Percentiles rank a stretch among this genome's conserved stretches.
Evolutionary conservation across 1,140 invertebrate genomes (phyloP).

Genomic region (Linepithema humile): DNA sequence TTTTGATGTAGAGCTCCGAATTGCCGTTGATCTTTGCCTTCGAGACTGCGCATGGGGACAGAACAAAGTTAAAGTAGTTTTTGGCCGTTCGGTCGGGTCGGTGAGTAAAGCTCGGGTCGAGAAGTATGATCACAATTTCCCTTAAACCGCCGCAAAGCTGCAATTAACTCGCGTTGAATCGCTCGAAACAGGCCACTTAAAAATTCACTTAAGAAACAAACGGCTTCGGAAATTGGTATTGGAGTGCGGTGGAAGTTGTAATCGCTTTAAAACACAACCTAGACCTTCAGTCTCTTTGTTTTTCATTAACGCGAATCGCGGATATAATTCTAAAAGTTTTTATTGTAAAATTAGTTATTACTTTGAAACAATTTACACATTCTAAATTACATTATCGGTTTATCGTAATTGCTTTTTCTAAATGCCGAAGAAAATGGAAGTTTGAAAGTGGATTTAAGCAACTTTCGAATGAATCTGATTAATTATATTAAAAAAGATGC

Average conservation of each 20-base stretch:
- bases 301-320: background rate
- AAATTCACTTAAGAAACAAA: conserved; percentile 37
- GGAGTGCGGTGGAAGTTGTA: background rate
- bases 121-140: conserved; percentile 38
- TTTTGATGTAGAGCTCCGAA: conserved; percentile 93
- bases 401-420: too few relatives aligned
- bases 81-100: background rate
- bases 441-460: too few relatives aligned
- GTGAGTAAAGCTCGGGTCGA: conserved; percentile 29
- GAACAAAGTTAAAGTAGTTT: conserved; percentile 58
- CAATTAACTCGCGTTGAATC: conserved; percentile 39
- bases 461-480: background rate
- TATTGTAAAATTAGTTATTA: background rate
- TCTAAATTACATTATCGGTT: too few relatives aligned
- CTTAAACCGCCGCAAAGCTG: conserved; percentile 37
- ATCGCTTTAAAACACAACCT: conserved; percentile 6
- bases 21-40: conserved; percentile 94
- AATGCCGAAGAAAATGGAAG: background rate
- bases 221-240: background rate
- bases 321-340: background rate
- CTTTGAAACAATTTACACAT: background rate
- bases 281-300: background rate
- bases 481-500: background rate
- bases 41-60: conserved; percentile 89
- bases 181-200: background rate